A percentile compares a stretch with the other conserved stretches of the same genome.
Conservation (phyloP, 2,888 invertebrate genomes). For the Arge pagana region DNA sequence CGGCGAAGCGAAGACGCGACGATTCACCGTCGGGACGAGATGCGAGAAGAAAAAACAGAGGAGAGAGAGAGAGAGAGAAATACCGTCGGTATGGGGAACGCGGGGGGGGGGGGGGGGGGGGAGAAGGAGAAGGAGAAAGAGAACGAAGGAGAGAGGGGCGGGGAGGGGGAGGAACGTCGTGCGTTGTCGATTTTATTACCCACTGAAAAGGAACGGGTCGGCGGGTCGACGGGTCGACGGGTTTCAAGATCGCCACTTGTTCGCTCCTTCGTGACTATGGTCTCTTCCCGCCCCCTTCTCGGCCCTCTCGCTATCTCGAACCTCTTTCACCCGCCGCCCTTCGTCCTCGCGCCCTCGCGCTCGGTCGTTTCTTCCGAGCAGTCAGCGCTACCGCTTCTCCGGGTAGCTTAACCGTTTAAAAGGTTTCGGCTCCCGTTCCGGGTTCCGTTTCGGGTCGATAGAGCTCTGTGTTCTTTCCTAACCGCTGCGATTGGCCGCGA, state of each 20-base stretch:
- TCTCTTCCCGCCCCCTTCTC: neutral
- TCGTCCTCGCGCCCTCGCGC: neutral
- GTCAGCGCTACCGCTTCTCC: conserved; percentile 17
- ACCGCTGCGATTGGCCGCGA: neutral
- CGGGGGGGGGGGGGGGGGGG: neutral
- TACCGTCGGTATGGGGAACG: neutral
- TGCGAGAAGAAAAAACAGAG: too few species aligned
- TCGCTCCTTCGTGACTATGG: conserved; percentile 11
- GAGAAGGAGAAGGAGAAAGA: neutral
- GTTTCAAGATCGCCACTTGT: conserved; percentile 12
- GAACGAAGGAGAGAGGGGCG: neutral
- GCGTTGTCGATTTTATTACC: conserved; percentile 5
- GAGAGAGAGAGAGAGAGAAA: too few species aligned
- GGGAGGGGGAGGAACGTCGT: too few species aligned
- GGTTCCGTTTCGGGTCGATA: conserved; percentile 20
- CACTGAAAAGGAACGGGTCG: neutral
- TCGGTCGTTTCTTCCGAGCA: too few species aligned
- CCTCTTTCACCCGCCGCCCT: neutral
- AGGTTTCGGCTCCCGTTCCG: conserved; percentile 21
- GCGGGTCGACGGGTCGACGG: conserved; percentile 1
- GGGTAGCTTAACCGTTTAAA: conserved; percentile 20
- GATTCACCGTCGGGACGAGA: too few species aligned
- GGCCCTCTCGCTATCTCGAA: neutral
- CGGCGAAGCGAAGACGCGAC: too few species aligned
- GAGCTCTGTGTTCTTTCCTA: conserved; percentile 18